Base-by-base conservation (phyloP, 2,113 vertebrate species). In the Xenus cinereus region DNA sequence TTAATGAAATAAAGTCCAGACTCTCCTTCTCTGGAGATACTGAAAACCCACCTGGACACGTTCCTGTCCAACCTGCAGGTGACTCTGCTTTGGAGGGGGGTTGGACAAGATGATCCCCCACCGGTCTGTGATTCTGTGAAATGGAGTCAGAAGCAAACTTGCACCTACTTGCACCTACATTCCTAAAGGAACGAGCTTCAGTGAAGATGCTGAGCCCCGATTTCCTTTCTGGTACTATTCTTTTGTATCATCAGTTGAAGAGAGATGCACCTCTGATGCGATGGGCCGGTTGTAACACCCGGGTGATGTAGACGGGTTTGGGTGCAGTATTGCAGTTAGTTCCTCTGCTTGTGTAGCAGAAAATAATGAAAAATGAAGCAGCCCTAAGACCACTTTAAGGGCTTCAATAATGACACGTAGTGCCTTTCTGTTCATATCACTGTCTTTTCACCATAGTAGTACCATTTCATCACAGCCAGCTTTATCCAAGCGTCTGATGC, bases 311-410 rank as follows among this genome's bases (percentile, higher is more conserved):
- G 33, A 11, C 2, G 37, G 57, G 35, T 23, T 30, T 73, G 73
- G 46, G 57, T 33, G 14, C 30, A 21, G 32, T 3, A 8, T 3
- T 2, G 28, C 28, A 28, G 12, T 57, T 48, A 18, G 23, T 68
- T 23, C 35, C 56, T 64, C 56, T 48, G 56, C 41, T 35, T 2
- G 1, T 1, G 0, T 35, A 15, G 12, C 41, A 33, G 35, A 37
- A 76, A 92, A 32, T 4, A n/a, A 2, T 27, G 60, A 66, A 46
- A 80, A 22, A 35, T 2, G 1, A 30, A 37, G n/a, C 32, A 35
- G 54, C 54, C 30, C 0, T 81, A 26, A 41, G 39, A 27, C 26
- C 0, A 0, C 35, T 67, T 20, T 45, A 10, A 60, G 43, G 24
- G 7, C 23, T 73, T 53, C 33, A 24, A 4, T 37, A 20, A 19